Base-by-base conservation (phyloP, 1,140 invertebrate species). In the Scylla paramamosain region DNA sequence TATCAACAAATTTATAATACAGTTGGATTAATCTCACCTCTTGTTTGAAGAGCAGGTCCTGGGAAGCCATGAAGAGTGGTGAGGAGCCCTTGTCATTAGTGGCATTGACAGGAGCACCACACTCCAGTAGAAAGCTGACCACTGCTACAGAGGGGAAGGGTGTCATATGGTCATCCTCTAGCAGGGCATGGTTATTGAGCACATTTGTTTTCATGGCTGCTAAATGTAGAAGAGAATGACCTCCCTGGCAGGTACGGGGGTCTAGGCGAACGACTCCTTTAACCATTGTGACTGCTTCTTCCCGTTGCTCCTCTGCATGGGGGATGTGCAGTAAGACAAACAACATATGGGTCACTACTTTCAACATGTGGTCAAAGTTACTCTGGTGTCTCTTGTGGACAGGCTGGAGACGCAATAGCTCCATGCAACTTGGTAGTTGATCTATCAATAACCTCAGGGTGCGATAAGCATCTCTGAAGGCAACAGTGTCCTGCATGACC, bases 201-300 rank as follows among this genome's bases (percentile, higher is more conserved):
- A 98, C 98, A 97, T 98, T 99, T 83, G 98, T 97, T 95, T 98
- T 97, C 6, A 98, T 98, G 45, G 98, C 98, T 95, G 98, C 98
- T 89, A 99, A 97, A 97, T 99, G 98, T 39, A 99, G 97, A 82
- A 99, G 97, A 6, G 98, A 98, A 96, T 99, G 98, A 86, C 98
- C 98, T 20, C 97, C 98, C 84, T 97, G 97, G n/a, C 98, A 97
- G 96, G 98, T 98, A 95, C 97, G 97, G 31, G 98, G 97, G 97
- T 98, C 98, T 95, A 97, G 97, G 39, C 94, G 92, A 14, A 96
- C 45, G n/a, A 95, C 94, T 93, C 97, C 77, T 25, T 94, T 87
- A 2, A 96, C 87, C 14, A 96, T 48, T 6, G 77, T 12, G 45
- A 90, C 59, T 29, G 96, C 91, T 77, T 14, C 96, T 86, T 16